Evolutionary conservation across 2,888 invertebrate species (phyloP).

Genomic region (Trachelus stipa): DNA sequence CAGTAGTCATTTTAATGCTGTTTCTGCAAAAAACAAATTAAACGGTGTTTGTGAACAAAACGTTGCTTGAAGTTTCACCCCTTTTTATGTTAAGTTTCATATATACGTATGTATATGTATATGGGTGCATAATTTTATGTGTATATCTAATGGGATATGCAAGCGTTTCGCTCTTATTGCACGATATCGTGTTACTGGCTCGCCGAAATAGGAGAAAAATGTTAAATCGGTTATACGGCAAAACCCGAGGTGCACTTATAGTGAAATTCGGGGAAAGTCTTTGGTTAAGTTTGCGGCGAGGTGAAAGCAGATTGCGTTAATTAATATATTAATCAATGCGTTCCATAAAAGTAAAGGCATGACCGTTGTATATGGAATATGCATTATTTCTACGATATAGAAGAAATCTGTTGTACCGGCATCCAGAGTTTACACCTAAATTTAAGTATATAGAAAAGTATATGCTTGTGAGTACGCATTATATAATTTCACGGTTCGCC

Average conservation of each 20-base stretch:
- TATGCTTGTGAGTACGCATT: constrained; percentile 18
- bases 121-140: not conserved
- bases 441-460: not conserved
- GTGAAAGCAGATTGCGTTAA: constrained; percentile 38
- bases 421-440: not conserved
- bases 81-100: not conserved
- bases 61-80: not conserved
- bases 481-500: constrained; percentile 26
- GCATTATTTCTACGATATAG: not conserved
- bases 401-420: not conserved
- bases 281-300: constrained; percentile 14
- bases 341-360: constrained; percentile 5
- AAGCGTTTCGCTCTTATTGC: not conserved
- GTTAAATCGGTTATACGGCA: constrained; percentile 6
- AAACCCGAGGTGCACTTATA: constrained; percentile 3
- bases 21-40: not conserved
- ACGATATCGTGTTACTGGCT: not conserved
- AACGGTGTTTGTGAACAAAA: not conserved
- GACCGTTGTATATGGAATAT: not conserved
- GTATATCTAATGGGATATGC: not conserved
- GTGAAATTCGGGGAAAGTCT: constrained; percentile 32
- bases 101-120: not conserved
- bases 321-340: constrained; percentile 32
- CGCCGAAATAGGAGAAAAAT: not conserved
- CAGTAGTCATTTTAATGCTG: not conserved